phyloP scores from a whole-genome alignment of 1,140 invertebrate species.

The Maconellicoccus hirsutus region DNA sequence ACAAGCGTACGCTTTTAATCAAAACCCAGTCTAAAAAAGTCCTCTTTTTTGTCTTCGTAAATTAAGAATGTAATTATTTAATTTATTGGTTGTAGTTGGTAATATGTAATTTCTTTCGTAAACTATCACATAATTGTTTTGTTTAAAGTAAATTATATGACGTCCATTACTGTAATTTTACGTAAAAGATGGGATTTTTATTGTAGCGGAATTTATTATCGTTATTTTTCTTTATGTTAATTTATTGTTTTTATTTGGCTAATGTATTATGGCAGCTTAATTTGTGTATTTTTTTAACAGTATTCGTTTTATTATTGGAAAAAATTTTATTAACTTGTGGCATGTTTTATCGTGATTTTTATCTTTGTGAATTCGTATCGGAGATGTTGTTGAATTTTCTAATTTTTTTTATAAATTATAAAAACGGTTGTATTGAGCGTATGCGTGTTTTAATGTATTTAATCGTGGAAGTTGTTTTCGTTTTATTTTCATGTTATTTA shows the following conservation, averaged over 20 bases:
- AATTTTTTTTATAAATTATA: neutral
- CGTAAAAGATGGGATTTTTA: neutral
- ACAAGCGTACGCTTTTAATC: neutral
- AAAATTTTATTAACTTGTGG: neutral
- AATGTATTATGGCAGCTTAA: neutral
- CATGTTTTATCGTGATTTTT: conserved; percentile 3
- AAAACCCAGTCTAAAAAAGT: neutral
- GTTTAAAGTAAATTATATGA: neutral
- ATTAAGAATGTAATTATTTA: too few species aligned
- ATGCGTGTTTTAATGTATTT: too few species aligned
- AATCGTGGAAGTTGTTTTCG: too few species aligned
- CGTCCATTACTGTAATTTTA: neutral
- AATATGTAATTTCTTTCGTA: too few species aligned
- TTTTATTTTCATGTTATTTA: too few species aligned
- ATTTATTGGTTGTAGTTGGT: too few species aligned
- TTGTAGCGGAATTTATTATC: neutral
- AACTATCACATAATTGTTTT: too few species aligned
- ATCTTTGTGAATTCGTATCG: neutral
- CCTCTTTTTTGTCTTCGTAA: too few species aligned
- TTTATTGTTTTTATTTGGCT: neutral
- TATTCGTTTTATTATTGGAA: neutral
- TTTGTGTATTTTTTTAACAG: neutral
- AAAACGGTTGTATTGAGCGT: neutral
- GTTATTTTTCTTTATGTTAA: neutral
- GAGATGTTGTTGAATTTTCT: neutral